These are phyloP conservation scores for Drosophila heteroneura DNA, from an alignment of 2,888 invertebrate genomes.

Conservation along the genomic window DNA sequence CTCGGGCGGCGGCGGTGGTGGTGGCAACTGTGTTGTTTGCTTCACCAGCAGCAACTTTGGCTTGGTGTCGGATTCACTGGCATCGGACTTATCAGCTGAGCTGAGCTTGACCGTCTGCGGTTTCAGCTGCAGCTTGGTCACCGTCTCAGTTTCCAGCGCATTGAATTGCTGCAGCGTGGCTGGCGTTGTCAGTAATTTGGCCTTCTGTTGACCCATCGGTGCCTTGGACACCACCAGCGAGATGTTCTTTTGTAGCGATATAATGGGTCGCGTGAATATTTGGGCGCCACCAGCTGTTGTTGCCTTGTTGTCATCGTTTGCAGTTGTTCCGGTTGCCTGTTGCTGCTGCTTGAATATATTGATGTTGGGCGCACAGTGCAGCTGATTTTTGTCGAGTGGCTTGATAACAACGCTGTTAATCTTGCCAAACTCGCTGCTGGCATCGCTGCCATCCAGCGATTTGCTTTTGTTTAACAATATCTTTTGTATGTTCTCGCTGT, in stretches of 20 bases:
- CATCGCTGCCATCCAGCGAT: constrained; percentile 43
- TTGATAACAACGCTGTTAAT: constrained; percentile 70
- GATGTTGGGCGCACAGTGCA: constrained; percentile 64
- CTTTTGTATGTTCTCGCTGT: constrained; percentile 71
- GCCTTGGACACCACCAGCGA: constrained; percentile 73
- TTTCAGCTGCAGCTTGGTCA: constrained; percentile 47
- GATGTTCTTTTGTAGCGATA: constrained; percentile 75
- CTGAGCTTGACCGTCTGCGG: constrained; percentile 48
- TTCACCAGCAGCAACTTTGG: constrained; percentile 49
- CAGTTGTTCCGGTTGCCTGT: constrained; percentile 86
- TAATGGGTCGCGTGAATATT: constrained; percentile 61
- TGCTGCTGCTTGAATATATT: constrained; percentile 85
- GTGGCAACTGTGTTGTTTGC: constrained; percentile 31
- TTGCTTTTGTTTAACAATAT: constrained; percentile 69
- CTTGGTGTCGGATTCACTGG: constrained; percentile 39
- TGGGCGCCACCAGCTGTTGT: constrained; percentile 41
- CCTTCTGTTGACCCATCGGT: constrained; percentile 61
- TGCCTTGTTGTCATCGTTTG: constrained; percentile 29
- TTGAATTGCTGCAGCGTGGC: constrained; percentile 41
- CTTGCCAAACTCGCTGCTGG: constrained; percentile 55
- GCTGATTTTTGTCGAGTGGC: constrained; percentile 57
- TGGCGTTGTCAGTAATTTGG: constrained; percentile 64
- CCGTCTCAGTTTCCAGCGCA: constrained; percentile 10
- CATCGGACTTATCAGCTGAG: constrained; percentile 32
- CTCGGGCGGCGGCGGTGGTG: constrained; percentile 10